Conservation (phyloP, 2,113 vertebrate species). For the Tamias sibiricus region DNA sequence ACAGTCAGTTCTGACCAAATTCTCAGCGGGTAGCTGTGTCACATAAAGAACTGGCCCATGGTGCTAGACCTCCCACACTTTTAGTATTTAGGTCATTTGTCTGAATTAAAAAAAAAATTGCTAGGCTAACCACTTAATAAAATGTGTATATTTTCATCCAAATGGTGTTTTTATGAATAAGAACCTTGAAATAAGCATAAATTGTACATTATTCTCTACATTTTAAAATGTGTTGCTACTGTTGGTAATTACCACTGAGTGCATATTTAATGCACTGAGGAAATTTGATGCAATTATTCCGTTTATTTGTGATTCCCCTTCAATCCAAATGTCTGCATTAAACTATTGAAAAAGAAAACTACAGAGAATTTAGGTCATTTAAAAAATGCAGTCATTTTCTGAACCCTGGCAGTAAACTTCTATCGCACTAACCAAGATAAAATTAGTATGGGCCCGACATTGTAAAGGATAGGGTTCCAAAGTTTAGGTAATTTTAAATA, state of each 20-base stretch:
- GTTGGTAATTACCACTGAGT: constrained; percentile 78
- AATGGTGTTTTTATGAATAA: constrained; percentile 77
- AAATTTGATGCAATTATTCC: constrained; percentile 81
- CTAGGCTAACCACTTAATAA: constrained; percentile 71
- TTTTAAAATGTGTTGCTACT: constrained; percentile 74
- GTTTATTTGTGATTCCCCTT: constrained; percentile 78
- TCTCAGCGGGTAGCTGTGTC: not conserved
- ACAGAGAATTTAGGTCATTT: constrained; percentile 73
- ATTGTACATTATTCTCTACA: constrained; percentile 78
- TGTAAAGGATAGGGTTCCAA: constrained; percentile 65
- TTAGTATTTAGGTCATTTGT: constrained; percentile 75
- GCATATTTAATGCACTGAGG: constrained; percentile 74
- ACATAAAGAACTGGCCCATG: constrained; percentile 10
- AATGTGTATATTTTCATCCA: constrained; percentile 74
- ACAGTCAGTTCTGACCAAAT: constrained; percentile 16
- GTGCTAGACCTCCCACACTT: constrained; percentile 39
- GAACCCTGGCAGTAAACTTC: constrained; percentile 66
- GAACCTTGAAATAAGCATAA: constrained; percentile 73
- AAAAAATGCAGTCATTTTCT: constrained; percentile 63
- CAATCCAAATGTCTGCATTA: constrained; percentile 75
- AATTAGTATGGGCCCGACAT: constrained; percentile 54
- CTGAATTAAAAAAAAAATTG: constrained; percentile 50
- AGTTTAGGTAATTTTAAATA: constrained; percentile 69
- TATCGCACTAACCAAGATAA: constrained; percentile 60
- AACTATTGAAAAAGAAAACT: constrained; percentile 74